A percentile compares a stretch with the other conserved stretches of the same genome.
phyloP scores from a whole-genome alignment of 2,888 invertebrate genomes.

The Melanargia galathea region DNA sequence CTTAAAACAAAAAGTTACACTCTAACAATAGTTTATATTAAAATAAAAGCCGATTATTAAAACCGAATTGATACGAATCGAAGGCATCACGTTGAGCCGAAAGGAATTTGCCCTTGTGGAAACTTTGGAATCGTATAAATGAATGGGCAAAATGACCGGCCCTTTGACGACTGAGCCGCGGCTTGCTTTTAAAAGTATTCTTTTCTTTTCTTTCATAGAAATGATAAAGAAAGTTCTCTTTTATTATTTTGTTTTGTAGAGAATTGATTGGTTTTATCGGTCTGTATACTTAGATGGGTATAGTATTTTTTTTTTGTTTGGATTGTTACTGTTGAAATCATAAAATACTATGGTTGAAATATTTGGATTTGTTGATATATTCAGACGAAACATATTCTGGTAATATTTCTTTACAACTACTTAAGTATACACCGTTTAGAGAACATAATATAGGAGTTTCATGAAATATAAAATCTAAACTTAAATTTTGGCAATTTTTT shows the following conservation, averaged over 20 bases:
- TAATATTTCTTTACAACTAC: too few species aligned
- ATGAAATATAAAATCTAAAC: too few species aligned
- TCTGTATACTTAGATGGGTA: not conserved
- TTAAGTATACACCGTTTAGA: too few species aligned
- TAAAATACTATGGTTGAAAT: too few species aligned
- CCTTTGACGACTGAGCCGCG: slow-evolving; percentile 35
- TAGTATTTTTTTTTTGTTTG: too few species aligned
- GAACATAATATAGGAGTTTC: too few species aligned
- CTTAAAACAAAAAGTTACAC: not conserved
- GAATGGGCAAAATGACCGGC: slow-evolving; percentile 36
- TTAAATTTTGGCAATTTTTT: too few species aligned
- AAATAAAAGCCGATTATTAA: slow-evolving; percentile 12
- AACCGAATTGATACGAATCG: slow-evolving; percentile 29
- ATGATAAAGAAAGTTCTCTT: slow-evolving; percentile 35
- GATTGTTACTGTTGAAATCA: too few species aligned
- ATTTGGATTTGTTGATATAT: too few species aligned
- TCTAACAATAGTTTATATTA: not conserved
- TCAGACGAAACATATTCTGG: too few species aligned
- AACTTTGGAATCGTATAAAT: slow-evolving; percentile 32
- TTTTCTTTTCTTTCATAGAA: slow-evolving; percentile 36
- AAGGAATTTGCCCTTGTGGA: slow-evolving; percentile 35
- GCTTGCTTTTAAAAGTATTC: slow-evolving; percentile 21
- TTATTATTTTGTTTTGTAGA: slow-evolving; percentile 14
- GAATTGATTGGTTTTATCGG: slow-evolving; percentile 7
- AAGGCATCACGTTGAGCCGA: slow-evolving; percentile 25